A percentile compares a stretch with the other conserved stretches of the same genome.
phyloP scores from a whole-genome alignment of 2,113 vertebrate species.

The Aegithalos caudatus region DNA sequence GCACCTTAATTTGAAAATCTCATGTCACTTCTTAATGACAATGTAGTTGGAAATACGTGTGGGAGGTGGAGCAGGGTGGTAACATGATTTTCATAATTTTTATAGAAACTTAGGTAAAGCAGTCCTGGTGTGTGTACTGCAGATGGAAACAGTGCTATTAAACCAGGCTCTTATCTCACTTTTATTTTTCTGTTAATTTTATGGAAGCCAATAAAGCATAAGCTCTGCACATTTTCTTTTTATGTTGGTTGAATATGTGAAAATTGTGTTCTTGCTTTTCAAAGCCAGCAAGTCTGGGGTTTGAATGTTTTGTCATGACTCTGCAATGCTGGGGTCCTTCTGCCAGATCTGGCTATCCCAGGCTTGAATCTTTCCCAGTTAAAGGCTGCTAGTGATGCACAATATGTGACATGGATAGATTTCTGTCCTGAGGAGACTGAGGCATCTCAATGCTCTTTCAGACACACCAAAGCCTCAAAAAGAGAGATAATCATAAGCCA shows the following conservation, averaged over 20 bases:
- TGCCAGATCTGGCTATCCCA: not conserved
- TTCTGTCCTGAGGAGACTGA: not conserved
- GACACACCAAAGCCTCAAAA: not conserved
- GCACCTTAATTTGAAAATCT: not conserved
- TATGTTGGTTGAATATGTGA: not conserved
- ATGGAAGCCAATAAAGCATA: not conserved
- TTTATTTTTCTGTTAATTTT: constrained; percentile 55
- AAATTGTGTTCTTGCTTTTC: not conserved
- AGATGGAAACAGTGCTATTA: constrained; percentile 13
- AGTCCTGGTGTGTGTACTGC: not conserved
- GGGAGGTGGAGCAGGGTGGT: not conserved
- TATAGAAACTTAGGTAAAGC: not conserved
- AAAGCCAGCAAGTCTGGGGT: not conserved
- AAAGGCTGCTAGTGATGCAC: not conserved
- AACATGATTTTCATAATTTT: not conserved
- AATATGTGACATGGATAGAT: not conserved
- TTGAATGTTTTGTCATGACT: not conserved
- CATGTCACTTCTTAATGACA: not conserved
- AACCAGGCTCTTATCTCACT: constrained; percentile 19
- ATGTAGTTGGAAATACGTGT: not conserved
- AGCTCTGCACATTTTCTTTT: not conserved
- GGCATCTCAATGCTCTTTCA: not conserved
- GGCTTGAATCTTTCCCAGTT: not conserved
- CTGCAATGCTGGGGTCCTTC: not conserved
- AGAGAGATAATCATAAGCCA: not conserved